Evolutionary conservation across 2,888 invertebrate species (phyloP).

Genomic region (Conus canariensis): DNA sequence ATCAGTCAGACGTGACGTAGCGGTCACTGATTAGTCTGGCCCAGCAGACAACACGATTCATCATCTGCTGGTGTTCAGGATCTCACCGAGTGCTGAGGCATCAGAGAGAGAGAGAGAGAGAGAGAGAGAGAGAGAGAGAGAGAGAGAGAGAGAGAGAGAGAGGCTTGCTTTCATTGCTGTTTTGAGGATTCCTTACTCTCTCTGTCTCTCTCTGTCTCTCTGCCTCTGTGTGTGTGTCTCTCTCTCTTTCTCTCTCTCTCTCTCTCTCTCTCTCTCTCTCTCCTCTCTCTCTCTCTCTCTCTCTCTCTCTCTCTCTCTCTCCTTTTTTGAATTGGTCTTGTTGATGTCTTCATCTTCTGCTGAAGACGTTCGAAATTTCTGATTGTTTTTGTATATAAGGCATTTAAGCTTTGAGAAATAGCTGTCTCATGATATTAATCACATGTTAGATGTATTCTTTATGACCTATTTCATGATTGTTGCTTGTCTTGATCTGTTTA

Average conservation of each 20-base stretch:
- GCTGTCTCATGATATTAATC: too few species aligned
- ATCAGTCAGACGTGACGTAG: background rate
- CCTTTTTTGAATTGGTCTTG: background rate
- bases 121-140: background rate
- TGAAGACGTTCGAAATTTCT: too few species aligned
- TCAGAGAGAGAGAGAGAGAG: background rate
- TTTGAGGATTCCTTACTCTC: background rate
- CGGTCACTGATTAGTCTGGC: background rate
- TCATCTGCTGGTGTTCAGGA: background rate
- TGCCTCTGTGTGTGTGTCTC: background rate
- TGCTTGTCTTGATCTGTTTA: too few species aligned
- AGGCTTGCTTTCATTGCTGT: too few species aligned
- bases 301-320: constrained; percentile 28
- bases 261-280: constrained; percentile 4
- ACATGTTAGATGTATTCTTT: too few species aligned
- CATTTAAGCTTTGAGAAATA: too few species aligned
- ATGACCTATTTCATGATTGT: too few species aligned
- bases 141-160: too few species aligned
- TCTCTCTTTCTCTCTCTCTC: constrained; percentile 25
- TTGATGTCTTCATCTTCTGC: too few species aligned
- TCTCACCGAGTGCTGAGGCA: too few species aligned
- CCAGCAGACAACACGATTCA: background rate
- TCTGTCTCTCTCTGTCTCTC: background rate
- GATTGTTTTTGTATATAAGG: too few species aligned
- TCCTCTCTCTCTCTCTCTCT: background rate